Percentiles rank a stretch among this genome's conserved stretches.
These are phyloP conservation scores for Sipha maydis DNA, from an alignment of 2,888 invertebrate genomes.

Conservation along the genomic window DNA sequence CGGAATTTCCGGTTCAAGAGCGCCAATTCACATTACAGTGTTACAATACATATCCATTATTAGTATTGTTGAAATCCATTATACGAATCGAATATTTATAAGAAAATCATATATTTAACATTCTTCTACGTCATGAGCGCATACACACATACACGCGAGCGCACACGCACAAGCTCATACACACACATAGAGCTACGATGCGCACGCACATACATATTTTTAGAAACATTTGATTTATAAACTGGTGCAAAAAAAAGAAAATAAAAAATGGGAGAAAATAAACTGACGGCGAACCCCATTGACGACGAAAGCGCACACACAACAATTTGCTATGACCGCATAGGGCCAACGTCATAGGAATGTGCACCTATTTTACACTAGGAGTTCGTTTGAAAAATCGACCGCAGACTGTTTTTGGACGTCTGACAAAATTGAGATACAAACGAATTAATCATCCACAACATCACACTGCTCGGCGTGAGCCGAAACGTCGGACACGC, in stretches of 20 bases:
- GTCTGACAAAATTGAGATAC: conserved; percentile 20
- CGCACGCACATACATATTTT: not conserved
- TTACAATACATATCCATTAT: too few relatives aligned
- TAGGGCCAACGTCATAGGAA: conserved; percentile 8
- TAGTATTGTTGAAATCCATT: too few relatives aligned
- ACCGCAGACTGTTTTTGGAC: conserved; percentile 28
- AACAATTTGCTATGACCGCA: not conserved
- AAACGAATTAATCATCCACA: conserved; percentile 23
- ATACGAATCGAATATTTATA: too few relatives aligned
- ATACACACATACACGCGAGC: too few relatives aligned
- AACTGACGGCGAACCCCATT: not conserved
- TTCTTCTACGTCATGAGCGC: too few relatives aligned
- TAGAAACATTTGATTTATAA: conserved; percentile 37
- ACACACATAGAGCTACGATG: not conserved
- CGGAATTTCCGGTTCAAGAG: not conserved
- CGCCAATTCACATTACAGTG: not conserved
- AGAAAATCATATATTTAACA: too few relatives aligned
- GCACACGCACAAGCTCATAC: not conserved
- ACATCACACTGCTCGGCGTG: not conserved
- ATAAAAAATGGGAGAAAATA: conserved; percentile 4
- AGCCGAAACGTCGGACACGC: not conserved
- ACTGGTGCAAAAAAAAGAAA: not conserved
- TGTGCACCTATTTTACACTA: conserved; percentile 42
- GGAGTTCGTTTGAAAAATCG: conserved; percentile 19
- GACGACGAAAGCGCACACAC: not conserved